Base-by-base conservation (phyloP, 1,140 invertebrate species). In the Chironomus striatipennis region DNA sequence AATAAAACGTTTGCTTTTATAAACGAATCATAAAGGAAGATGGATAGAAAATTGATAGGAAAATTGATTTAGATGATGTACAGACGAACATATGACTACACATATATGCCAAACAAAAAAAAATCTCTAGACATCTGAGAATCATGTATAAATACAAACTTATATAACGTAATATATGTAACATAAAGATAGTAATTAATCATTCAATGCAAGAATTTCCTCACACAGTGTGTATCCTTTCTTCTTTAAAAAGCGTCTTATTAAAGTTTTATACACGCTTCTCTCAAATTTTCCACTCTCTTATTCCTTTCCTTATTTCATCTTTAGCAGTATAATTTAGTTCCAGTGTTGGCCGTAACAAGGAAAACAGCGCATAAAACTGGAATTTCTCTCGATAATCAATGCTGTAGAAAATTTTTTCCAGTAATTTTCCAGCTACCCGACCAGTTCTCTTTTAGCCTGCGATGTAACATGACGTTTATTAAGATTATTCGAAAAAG, bases 341-440 rank as follows among this genome's bases (percentile, higher is more conserved):
- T 57, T 57, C 12, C 20, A 70, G 18, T 70, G 65, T 70, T 70
- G 17, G 20, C 17, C 65, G 10, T 17, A 70, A 20, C 8, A 10
- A n/a, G 47, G n/a, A 57, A 57, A 57, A n/a, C 20, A 10, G 17
- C 65, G 65, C 65, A 8, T 3, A 18, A 20, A 9, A 7, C 65
- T 10, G 47, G n/a, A 70, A 70, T 1, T 8, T 20, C 20, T 70
- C 65, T 70, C 65, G 2, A 4, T 8, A 20, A 20, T 21, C 17
- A 57, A 57, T n/a, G 47, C n/a, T 57, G 15, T 57, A n/a, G 47
- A 57, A 57, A 57, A 57, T n/a, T n/a, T 12, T 57, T 57, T 57
- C 47, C 47, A 57, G 47, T n/a, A 18, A 57, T 57, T 57, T 57
- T 57, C 47, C 65, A 70, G 17, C 65, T 18, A 34, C 65, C 65